These are phyloP conservation scores for Caenorhabditis briggsae DNA, from an alignment of 1,140 invertebrate genomes.

Conservation along the genomic window DNA sequence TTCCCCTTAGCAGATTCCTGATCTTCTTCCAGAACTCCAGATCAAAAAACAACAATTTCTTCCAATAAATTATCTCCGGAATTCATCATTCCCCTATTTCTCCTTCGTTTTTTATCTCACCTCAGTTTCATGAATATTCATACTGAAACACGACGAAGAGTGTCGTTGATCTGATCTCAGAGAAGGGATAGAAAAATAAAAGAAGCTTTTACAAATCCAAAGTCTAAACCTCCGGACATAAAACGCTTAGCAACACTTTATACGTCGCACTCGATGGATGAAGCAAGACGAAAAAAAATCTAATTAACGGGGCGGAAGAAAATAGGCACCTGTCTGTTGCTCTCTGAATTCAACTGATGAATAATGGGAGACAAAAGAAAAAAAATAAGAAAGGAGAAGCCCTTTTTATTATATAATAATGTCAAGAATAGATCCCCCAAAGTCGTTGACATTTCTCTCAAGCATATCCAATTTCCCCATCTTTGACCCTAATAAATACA, in stretches of 20 bases:
- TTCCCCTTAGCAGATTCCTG: not conserved
- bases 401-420: slow-evolving; percentile 6
- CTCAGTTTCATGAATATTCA: slow-evolving; percentile 33
- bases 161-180: not conserved
- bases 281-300: not conserved
- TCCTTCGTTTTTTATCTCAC: slow-evolving; percentile 10
- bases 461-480: slow-evolving; percentile 7
- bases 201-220: not conserved
- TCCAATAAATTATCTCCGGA: not conserved
- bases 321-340: slow-evolving; percentile 3
- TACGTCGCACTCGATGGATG: not conserved
- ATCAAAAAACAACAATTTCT: slow-evolving; percentile 4
- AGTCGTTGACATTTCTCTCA: slow-evolving; percentile 41
- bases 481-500: not conserved
- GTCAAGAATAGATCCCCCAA: not conserved
- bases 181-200: not conserved
- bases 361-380: not conserved
- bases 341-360: not conserved
- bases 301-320: slow-evolving; percentile 3
- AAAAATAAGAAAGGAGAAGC: not conserved
- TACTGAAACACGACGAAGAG: not conserved
- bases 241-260: slow-evolving; percentile 25
- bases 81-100: not conserved
- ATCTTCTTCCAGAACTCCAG: not conserved
- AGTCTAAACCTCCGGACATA: not conserved